Percentiles rank a stretch among this genome's conserved stretches.
Evolutionary conservation across 1,140 invertebrate species (phyloP).

Genomic region (Ridgeia piscesae): DNA sequence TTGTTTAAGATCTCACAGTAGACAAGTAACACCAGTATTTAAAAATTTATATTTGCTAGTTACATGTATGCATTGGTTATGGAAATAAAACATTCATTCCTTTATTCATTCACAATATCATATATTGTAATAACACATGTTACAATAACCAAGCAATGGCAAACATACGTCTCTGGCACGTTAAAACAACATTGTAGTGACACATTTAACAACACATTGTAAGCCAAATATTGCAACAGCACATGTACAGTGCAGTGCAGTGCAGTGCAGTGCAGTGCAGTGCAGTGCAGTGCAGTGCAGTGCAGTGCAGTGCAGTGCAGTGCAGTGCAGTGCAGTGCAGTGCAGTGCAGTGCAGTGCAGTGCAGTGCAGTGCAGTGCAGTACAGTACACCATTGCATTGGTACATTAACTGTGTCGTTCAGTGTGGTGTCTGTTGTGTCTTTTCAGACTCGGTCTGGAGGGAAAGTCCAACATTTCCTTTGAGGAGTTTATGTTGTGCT

Average conservation of each 20-base stretch:
- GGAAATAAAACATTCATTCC: too few relatives aligned
- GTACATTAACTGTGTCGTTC: neutral
- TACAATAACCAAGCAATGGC: too few relatives aligned
- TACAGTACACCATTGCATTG: neutral
- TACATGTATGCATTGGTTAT: too few relatives aligned
- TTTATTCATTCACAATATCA: too few relatives aligned
- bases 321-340: neutral
- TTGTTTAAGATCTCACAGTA: neutral
- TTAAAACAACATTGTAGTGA: too few relatives aligned
- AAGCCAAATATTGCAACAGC: too few relatives aligned
- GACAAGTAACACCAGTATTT: too few relatives aligned
- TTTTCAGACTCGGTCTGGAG: neutral
- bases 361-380: neutral
- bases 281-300: neutral
- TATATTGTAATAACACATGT: too few relatives aligned
- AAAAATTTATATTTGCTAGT: too few relatives aligned
- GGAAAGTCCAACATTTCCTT: neutral
- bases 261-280: neutral
- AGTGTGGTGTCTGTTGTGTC: neutral
- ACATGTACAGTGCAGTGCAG: neutral
- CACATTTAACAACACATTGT: too few relatives aligned
- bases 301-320: neutral
- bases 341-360: neutral
- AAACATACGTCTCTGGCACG: too few relatives aligned
- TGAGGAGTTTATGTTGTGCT: slow-evolving; percentile 12